Evolutionary conservation across 2,113 vertebrate species (phyloP), one percentile per base, ranked within the genome.

Genomic region (Ammospiza caudacuta): DNA sequence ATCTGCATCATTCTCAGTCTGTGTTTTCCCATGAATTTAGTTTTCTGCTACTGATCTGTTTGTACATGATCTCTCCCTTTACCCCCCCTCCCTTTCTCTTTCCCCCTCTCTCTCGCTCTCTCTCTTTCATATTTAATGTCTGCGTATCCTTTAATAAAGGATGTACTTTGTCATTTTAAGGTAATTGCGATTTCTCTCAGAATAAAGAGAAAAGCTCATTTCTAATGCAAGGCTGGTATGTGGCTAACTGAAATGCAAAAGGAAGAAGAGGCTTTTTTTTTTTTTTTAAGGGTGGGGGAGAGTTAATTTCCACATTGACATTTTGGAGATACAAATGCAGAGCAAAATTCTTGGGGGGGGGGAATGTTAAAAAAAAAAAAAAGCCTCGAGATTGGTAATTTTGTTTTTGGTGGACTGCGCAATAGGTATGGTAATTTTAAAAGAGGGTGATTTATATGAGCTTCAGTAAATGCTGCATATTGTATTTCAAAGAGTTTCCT

Each of bases 401-500:
- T 96, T 97, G 94, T 95, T 96, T 83, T 97, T 92, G 96, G 94
- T 96, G 98, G 97, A 97, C 97, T 98, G 97, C 93, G 97, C 97
- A 98, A 97, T 97, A 97, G 97, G 97, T 98, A 98, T 97, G 96
- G 98, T 98, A 98, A 97, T 97, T 96, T 96, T 95, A 95, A 96
- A 96, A 98, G 97, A 98, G 98, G 98, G 96, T 97, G 98, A 98
- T 99, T 98, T 98, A 98, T 98, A 97, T 96, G 97, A 98, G 97
- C 98, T 98, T 98, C 98, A 98, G 98, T 99, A 98, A 98, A 98
- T 97, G 97, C 96, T 98, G 98, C 98, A 97, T 97, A 97, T 98
- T 98, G 97, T 98, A 98, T 98, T 98, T 98, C 98, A 98, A 98
- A 98, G 98, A 98, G 98, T 98, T 99, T 99, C 98, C 98, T 98